Evolutionary conservation across 2,113 vertebrate genomes (phyloP).

Genomic region (Helogale parvula): DNA sequence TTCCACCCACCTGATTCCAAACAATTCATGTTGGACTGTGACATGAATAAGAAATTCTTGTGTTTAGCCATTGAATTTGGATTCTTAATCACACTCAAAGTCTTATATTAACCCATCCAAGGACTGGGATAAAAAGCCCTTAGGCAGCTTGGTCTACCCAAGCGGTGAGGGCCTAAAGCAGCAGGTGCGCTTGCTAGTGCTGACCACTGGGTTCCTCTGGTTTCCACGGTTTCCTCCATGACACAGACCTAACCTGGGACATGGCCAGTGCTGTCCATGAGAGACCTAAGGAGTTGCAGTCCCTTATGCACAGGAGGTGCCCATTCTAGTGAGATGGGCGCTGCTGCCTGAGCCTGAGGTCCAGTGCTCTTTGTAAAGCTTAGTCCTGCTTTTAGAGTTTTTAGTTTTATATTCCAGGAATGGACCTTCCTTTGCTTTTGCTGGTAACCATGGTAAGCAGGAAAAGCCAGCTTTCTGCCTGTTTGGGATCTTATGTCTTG

Average conservation of each 20-base stretch:
- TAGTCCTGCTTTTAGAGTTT: neutral
- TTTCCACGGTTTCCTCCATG: neutral
- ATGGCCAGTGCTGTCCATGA: neutral
- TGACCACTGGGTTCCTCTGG: neutral
- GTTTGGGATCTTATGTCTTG: neutral
- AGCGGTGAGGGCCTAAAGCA: neutral
- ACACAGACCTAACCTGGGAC: neutral
- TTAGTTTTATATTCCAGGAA: too few species aligned
- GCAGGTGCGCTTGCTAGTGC: neutral
- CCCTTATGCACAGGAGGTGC: neutral
- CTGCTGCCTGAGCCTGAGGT: neutral
- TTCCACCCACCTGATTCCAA: neutral
- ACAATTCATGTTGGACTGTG: neutral
- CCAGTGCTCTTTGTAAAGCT: neutral
- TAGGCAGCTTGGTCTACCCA: neutral
- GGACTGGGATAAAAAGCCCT: neutral
- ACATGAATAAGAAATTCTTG: conserved; percentile 7
- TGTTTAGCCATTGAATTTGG: neutral
- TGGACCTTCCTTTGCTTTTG: too few species aligned
- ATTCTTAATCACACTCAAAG: neutral
- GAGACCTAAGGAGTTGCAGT: neutral
- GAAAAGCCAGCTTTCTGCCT: neutral
- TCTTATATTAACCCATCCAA: neutral
- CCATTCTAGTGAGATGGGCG: neutral
- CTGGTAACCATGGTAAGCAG: neutral